Evolutionary conservation across 2,888 invertebrate species (phyloP), one percentile per base, ranked within the genome.

Genomic region (Meganola albula): DNA sequence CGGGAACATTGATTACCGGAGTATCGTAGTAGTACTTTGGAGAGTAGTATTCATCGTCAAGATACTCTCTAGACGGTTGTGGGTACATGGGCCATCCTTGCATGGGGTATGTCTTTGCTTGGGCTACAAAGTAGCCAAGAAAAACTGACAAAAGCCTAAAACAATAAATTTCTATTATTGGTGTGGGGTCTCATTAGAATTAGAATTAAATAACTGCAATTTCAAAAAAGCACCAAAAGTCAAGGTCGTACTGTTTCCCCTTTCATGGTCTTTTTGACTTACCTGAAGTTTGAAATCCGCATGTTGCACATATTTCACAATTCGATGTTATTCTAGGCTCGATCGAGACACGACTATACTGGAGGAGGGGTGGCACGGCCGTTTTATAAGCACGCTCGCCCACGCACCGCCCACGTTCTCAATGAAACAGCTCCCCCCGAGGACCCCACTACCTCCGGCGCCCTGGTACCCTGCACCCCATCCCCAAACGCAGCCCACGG

Each of bases 401-500:
- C 80, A 84, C 82, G 77, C 49, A 72, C 76, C 88, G 88, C 90
- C 90, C 87, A 90, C 89, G 87, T 87, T 88, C 88, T 90, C 88
- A 90, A 90, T 90, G 90, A 90, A 90, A 82, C 72, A 50, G 58
- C 59, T 58, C 64, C 66, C 58, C 58, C 62, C 48, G 50, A 33
- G 42, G 38, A 43, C 46, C 43, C 51, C 48, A 57, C 47, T 34
- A 50, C 59, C 60, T 59, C 45, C 52, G 53, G 42, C 50, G 45
- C 53, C 51, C 63, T 55, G 29, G 33, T 42, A 53, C 43, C 50
- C 55, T 33, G 47, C 38, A 20, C 35, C 57, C 54, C 55, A 43
- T 49, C 43, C 43, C 44, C 20, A 53, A 53, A 60, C 55, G 58
- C 61, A 51, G 58, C 63, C 64, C 67, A 56, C 68, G 59, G 58